Evolutionary conservation across 2,797 vertebrate genomes (phyloP), one percentile per base, ranked within the genome.

Genomic region (Phrynocephalus forsythii): DNA sequence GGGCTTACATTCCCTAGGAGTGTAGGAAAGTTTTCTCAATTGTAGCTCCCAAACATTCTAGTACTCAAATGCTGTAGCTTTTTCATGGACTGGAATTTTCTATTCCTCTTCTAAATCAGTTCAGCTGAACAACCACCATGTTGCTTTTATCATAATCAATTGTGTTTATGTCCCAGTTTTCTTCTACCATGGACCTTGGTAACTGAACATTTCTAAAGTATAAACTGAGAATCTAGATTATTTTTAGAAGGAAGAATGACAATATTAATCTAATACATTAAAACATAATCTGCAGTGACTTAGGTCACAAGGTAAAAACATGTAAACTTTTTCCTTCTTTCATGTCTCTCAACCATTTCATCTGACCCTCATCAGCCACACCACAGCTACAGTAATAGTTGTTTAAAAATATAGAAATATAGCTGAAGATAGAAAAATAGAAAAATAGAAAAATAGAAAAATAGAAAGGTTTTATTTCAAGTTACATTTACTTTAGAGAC

Each of bases 241-340:
- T 68, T 68, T 63, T 30, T 28, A 67, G 38, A 18, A 79, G 87
- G 33, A 44, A 30, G 24, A 48, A 44, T 13, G 20, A 63, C 22
- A 92, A 30, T 72, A 93, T 92, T 93, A 92, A 90, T 85, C 75
- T 28, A 26, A 0, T 50, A 76, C 63, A 30, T 88, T 92, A 87
- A 91, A 16, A 79, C 20, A 85, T 82, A 85, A 52, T 0, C 1
- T 72, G 84, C 20, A 88, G 85, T 85, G 79, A 79, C 0, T 22
- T 0, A 4, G 11, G 76, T 2, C 89, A 28, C 81, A 76, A 56
- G 18, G 91, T 80, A 87, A 88, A 92, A 33, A 77, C 0, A 48
- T 71, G 44, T 15, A 86, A 81, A 82, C 77, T 28, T 56, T 86
- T 79, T 0, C 2, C 76, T 86, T 71, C 8, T 84, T 84, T 87